These are phyloP conservation scores for Sebastes trivittatus DNA, from an alignment of 2,797 vertebrate species.

Conservation along the genomic window DNA sequence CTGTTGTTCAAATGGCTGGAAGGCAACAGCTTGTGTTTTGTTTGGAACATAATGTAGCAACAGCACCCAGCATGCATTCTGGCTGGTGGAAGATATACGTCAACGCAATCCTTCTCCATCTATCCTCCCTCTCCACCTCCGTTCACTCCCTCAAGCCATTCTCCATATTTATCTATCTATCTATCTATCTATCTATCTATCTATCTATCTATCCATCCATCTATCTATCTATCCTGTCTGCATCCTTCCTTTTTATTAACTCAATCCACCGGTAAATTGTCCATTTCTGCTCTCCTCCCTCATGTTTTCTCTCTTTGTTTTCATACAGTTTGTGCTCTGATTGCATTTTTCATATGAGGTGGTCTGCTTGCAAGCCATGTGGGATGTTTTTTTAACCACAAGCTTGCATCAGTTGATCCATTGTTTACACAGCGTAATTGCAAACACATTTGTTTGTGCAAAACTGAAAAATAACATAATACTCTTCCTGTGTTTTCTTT, in stretches of 20 bases:
- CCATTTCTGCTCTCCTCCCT: neutral
- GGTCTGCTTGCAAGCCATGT: conserved; percentile 42
- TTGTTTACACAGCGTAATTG: conserved; percentile 61
- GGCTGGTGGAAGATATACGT: neutral
- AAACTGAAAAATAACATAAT: conserved; percentile 54
- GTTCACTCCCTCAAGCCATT: neutral
- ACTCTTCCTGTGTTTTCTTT: conserved; percentile 34
- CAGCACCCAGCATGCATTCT: conserved; percentile 49
- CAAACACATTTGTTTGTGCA: conserved; percentile 63
- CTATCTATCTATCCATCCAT: neutral
- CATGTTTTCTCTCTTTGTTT: conserved; percentile 4
- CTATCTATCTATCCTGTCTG: neutral
- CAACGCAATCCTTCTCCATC: neutral
- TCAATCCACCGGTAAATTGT: neutral
- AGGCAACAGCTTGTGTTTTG: conserved; percentile 66
- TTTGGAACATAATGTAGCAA: conserved; percentile 57
- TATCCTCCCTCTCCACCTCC: no score
- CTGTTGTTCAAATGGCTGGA: conserved; percentile 31
- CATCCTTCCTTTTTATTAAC: neutral
- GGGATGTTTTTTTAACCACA: conserved; percentile 42
- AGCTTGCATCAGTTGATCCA: conserved; percentile 45
- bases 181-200: neutral
- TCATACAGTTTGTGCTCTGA: conserved; percentile 18
- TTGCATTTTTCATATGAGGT: conserved; percentile 51
- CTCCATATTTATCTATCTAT: neutral